Evolutionary conservation across 2,888 invertebrate species (phyloP).

Genomic region (Drosophila paramelanica): DNA sequence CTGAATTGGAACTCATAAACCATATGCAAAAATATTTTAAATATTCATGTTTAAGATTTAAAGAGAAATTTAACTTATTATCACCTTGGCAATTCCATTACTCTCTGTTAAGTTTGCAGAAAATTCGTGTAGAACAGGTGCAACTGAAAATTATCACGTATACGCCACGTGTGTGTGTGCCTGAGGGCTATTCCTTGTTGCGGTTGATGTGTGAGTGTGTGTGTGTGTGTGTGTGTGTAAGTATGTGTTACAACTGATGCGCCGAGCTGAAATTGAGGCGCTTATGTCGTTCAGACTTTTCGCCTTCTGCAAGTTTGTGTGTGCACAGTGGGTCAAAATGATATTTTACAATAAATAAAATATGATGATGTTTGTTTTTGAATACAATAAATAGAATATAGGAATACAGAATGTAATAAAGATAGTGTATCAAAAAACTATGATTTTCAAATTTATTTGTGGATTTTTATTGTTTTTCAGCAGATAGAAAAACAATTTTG

Average conservation of each 20-base stretch:
- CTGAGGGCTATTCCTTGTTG: background rate
- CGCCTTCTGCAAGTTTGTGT: conserved; percentile 2
- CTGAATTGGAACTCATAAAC: background rate
- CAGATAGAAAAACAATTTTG: conserved; percentile 6
- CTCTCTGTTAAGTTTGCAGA: conserved; percentile 16
- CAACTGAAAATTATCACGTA: conserved; percentile 48
- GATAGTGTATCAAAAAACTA: no score
- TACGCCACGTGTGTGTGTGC: conserved; percentile 32
- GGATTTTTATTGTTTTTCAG: background rate
- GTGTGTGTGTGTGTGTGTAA: conserved; percentile 5
- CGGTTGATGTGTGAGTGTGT: background rate
- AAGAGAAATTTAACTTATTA: conserved; percentile 13
- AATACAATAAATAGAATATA: no score
- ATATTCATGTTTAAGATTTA: background rate
- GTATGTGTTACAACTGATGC: conserved; percentile 21
- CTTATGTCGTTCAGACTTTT: conserved; percentile 27
- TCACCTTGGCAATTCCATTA: conserved; percentile 20
- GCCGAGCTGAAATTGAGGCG: conserved; percentile 21
- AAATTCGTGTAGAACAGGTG: conserved; percentile 35
- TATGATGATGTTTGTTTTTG: no score
- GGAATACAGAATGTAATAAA: no score
- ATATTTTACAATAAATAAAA: no score
- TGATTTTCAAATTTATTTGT: no score
- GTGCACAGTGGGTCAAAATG: conserved; percentile 11
- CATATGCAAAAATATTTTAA: background rate